Evolutionary conservation across 2,888 invertebrate species (phyloP).

Genomic region (Cyclophora punctaria): DNA sequence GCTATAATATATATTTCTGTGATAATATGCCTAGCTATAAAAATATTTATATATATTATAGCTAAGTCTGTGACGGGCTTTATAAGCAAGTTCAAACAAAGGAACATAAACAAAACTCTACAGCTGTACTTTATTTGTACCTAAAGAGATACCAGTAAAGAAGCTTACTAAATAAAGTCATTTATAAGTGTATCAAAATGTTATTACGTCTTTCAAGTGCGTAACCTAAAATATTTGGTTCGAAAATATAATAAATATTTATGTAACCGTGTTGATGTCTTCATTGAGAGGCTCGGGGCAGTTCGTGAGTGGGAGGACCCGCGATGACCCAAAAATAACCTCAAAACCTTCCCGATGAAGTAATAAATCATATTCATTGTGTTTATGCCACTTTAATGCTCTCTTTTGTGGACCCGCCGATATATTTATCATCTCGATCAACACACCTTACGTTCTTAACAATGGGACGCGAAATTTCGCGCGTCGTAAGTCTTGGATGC

Average conservation of each 20-base stretch:
- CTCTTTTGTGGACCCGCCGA: slow-evolving; percentile 41
- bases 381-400: slow-evolving; percentile 44
- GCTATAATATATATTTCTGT: too few relatives aligned
- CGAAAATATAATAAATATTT: slow-evolving; percentile 30
- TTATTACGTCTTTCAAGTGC: too few relatives aligned
- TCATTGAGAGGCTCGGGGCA: slow-evolving; percentile 62
- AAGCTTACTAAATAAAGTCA: too few relatives aligned
- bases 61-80: too few relatives aligned
- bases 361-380: slow-evolving; percentile 68
- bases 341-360: slow-evolving; percentile 54
- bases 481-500: slow-evolving; percentile 11
- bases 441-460: slow-evolving; percentile 30
- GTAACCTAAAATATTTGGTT: too few relatives aligned
- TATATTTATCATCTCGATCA: slow-evolving; percentile 50
- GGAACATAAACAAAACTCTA: too few relatives aligned
- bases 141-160: too few relatives aligned
- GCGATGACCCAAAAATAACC: slow-evolving; percentile 56
- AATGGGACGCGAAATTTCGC: slow-evolving; percentile 24
- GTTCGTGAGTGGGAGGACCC: slow-evolving; percentile 63
- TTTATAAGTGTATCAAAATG: too few relatives aligned
- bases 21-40: too few relatives aligned
- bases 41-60: too few relatives aligned
- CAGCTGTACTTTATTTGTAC: too few relatives aligned
- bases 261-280: slow-evolving; percentile 62
- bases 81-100: too few relatives aligned